These are phyloP conservation scores for Antennarius striatus DNA, from an alignment of 2,113 vertebrate genomes.

Conservation along the genomic window DNA sequence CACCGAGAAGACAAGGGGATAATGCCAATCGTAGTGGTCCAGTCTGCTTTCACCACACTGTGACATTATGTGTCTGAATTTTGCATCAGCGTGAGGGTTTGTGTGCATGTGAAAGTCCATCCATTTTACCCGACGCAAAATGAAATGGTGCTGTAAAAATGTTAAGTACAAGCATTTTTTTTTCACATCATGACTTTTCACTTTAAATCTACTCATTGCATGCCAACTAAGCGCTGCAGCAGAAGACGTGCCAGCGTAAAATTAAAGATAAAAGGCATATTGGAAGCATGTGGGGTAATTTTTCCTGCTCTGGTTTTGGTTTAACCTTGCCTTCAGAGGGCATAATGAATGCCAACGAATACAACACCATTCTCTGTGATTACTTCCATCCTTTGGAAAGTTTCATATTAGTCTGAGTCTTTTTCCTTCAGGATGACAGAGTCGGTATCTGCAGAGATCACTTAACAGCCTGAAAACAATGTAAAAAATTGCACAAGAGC, in stretches of 20 bases:
- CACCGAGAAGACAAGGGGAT: slow-evolving; percentile 68
- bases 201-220: slow-evolving; percentile 17
- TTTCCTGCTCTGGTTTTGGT: slow-evolving; percentile 57
- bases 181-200: slow-evolving; percentile 15
- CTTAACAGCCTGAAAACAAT: slow-evolving; percentile 41
- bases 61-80: slow-evolving; percentile 40
- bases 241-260: slow-evolving; percentile 38
- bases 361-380: slow-evolving; percentile 58
- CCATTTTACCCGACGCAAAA: slow-evolving; percentile 11
- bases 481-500: slow-evolving; percentile 13
- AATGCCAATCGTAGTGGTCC: slow-evolving; percentile 61
- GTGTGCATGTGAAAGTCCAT: slow-evolving; percentile 28
- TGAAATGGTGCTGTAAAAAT: slow-evolving; percentile 25
- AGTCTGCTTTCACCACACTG: slow-evolving; percentile 56
- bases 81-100: slow-evolving; percentile 21
- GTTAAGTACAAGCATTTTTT: not conserved
- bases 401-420: slow-evolving; percentile 22
- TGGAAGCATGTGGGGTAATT: slow-evolving; percentile 56
- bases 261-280: slow-evolving; percentile 50
- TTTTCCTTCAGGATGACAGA: slow-evolving; percentile 25
- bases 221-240: slow-evolving; percentile 16
- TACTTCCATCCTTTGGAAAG: slow-evolving; percentile 59
- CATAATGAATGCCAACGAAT: slow-evolving; percentile 62
- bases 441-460: slow-evolving; percentile 26
- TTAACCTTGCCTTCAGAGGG: slow-evolving; percentile 53